Percentiles rank a stretch among this genome's conserved stretches.
Conservation (phyloP, 92 coral and sea anemone species). For the Hydrozoanthus gracilis region DNA sequence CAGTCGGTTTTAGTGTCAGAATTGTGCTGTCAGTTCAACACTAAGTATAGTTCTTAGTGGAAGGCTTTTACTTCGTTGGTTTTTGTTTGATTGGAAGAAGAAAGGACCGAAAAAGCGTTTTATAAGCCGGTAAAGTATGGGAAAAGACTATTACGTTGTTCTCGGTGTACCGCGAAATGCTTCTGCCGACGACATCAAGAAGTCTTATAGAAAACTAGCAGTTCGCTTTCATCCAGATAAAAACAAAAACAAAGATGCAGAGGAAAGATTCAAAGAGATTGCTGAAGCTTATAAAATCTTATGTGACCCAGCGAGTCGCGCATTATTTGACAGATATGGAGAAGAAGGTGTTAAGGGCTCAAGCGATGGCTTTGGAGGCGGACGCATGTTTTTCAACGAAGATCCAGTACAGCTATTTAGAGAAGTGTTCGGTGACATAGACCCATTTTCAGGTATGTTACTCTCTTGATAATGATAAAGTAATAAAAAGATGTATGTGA, state of each 20-base stretch:
- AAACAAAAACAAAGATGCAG: constrained; percentile 90
- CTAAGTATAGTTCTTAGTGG: background rate
- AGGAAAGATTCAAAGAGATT: constrained; percentile 87
- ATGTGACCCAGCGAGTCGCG: constrained; percentile 83
- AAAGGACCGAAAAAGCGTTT: constrained; percentile 24
- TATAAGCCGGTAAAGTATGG: constrained; percentile 63
- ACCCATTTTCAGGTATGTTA: constrained; percentile 70
- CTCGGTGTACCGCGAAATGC: constrained; percentile 98
- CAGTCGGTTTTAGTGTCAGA: background rate
- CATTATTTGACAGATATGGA: constrained; percentile 88
- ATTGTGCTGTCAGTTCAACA: constrained; percentile 1
- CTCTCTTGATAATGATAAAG: background rate
- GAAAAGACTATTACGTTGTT: constrained; percentile 88
- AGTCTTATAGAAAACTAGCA: constrained; percentile 94
- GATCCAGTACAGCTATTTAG: constrained; percentile 87
- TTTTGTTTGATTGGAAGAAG: background rate
- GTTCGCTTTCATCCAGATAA: constrained; percentile 95
- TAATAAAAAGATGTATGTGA: background rate
- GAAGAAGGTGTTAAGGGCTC: constrained; percentile 90
- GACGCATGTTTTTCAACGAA: constrained; percentile 62
- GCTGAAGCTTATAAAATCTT: constrained; percentile 95
- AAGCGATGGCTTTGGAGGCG: constrained; percentile 59
- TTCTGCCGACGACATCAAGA: constrained; percentile 87
- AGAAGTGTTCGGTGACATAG: constrained; percentile 91
- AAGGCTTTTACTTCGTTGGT: background rate